phyloP scores from a whole-genome alignment of 2,888 invertebrate species.

The Drosophila gaucha region DNA sequence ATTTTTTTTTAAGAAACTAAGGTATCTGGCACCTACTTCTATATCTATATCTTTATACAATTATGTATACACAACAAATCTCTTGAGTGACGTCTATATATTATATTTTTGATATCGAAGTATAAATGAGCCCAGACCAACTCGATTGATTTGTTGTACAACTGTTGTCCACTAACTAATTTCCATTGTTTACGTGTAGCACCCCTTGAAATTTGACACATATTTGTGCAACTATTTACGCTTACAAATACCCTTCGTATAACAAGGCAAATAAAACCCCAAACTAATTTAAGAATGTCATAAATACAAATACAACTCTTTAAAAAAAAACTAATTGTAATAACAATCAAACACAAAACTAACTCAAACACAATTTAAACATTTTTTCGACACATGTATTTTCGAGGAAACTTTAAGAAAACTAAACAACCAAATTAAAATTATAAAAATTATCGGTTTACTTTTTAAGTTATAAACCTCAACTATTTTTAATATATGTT shows the following conservation, averaged over 20 bases:
- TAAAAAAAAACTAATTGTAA: slow-evolving; percentile 9
- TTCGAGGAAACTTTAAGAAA: slow-evolving; percentile 63
- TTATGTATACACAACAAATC: slow-evolving; percentile 62
- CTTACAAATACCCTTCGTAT: slow-evolving; percentile 53
- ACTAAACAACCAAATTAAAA: slow-evolving; percentile 15
- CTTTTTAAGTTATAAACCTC: slow-evolving; percentile 10
- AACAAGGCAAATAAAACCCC: slow-evolving; percentile 28
- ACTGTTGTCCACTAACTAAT: slow-evolving; percentile 7
- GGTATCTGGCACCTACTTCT: slow-evolving; percentile 1
- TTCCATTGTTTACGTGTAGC: slow-evolving; percentile 26
- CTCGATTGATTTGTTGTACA: slow-evolving; percentile 77
- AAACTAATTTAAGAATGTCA: slow-evolving; percentile 10
- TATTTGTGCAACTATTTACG: slow-evolving; percentile 71
- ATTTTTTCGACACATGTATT: slow-evolving; percentile 73
- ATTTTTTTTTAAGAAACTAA: slow-evolving; percentile 43
- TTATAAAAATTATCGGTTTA: slow-evolving; percentile 8
- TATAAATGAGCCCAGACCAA: slow-evolving; percentile 81
- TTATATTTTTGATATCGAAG: slow-evolving; percentile 72
- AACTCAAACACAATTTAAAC: slow-evolving; percentile 29
- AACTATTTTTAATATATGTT: slow-evolving; percentile 8
- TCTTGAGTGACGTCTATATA: slow-evolving; percentile 76
- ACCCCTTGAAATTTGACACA: slow-evolving; percentile 44
- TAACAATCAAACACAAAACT: slow-evolving; percentile 28
- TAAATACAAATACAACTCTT: slow-evolving; percentile 13
- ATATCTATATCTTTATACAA: too few relatives aligned